phyloP scores from a whole-genome alignment of 2,113 vertebrate genomes.

The Marmota flaviventris region DNA sequence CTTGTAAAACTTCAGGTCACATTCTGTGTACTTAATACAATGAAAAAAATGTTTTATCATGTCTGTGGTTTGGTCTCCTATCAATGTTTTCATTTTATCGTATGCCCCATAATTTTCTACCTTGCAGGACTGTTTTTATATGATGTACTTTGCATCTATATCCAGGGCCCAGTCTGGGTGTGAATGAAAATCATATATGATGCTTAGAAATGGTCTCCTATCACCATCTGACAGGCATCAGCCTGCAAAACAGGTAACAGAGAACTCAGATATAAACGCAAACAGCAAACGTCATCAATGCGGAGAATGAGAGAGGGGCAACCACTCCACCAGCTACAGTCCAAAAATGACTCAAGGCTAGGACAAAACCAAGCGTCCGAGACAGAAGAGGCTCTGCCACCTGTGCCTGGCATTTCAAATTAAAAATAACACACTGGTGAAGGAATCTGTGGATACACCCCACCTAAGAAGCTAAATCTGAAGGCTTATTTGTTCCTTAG shows the following conservation, averaged over 20 bases:
- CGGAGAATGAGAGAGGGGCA: not conserved
- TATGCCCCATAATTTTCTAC: too few species aligned
- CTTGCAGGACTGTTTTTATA: not conserved
- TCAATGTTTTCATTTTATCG: not conserved
- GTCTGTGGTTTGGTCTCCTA: not conserved
- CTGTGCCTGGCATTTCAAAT: not conserved
- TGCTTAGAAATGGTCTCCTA: accelerated
- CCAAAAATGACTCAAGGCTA: not conserved
- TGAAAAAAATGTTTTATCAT: not conserved
- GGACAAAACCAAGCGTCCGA: too few species aligned
- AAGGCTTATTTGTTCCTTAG: not conserved
- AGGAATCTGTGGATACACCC: accelerated
- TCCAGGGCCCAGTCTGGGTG: accelerated
- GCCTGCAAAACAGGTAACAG: not conserved
- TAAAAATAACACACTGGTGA: not conserved
- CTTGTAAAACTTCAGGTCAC: too few species aligned
- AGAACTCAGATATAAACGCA: accelerated
- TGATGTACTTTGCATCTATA: not conserved
- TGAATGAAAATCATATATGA: not conserved
- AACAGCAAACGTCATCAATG: accelerated
- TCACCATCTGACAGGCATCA: accelerated
- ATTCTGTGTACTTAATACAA: accelerated
- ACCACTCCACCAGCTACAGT: accelerated
- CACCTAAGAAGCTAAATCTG: not conserved
- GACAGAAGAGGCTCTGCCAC: too few species aligned